These are phyloP conservation scores for Raja brachyura DNA, from an alignment of 2,113 vertebrate species.

Conservation along the genomic window DNA sequence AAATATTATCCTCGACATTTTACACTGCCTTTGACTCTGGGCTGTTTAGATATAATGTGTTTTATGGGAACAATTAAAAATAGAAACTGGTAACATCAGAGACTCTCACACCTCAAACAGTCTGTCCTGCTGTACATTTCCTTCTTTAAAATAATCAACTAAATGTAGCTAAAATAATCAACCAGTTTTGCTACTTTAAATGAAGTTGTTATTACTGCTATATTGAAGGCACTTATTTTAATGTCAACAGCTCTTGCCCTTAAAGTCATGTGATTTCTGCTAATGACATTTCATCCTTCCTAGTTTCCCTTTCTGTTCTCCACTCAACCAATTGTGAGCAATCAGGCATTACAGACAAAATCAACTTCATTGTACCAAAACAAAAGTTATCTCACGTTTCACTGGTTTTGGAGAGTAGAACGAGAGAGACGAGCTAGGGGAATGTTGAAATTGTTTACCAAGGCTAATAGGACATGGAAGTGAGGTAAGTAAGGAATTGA, in stretches of 20 bases:
- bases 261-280: neutral
- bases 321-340: neutral
- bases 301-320: neutral
- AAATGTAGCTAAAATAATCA: too few species aligned
- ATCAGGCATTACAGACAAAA: neutral
- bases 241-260: neutral
- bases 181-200: too few species aligned
- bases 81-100: neutral
- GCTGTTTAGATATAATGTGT: neutral
- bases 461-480: neutral
- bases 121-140: neutral
- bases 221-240: neutral
- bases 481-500: neutral
- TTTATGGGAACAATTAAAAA: neutral
- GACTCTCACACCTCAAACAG: neutral
- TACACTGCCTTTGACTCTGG: neutral
- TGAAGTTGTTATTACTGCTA: too few species aligned
- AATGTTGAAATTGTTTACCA: neutral
- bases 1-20: too few species aligned
- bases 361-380: neutral
- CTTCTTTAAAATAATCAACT: neutral
- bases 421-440: neutral
- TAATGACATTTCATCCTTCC: neutral
- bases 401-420: too few species aligned
- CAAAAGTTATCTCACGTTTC: neutral